phyloP scores from a whole-genome alignment of 2,113 vertebrate species.

The Hypanus sabinus region DNA sequence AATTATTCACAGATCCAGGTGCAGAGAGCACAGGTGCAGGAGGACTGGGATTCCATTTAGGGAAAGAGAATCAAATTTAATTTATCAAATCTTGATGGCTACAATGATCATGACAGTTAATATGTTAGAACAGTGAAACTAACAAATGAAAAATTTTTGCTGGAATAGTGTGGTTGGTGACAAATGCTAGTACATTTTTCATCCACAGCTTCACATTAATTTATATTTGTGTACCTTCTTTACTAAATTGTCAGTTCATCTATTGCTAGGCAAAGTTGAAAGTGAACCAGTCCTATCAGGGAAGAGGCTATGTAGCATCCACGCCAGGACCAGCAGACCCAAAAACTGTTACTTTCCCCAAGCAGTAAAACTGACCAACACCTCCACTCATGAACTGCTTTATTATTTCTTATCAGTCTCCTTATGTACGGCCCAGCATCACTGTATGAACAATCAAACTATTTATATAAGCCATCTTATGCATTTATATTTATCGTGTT shows the following conservation, averaged over 20 bases:
- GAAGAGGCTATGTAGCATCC: no score
- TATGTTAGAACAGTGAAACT: not conserved
- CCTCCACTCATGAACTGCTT: no score
- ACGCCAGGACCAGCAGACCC: no score
- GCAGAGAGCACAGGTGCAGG: not conserved
- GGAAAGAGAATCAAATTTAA: not conserved
- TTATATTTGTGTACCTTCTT: not conserved
- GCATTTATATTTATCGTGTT: no score
- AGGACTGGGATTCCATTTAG: not conserved
- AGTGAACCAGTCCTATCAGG: not conserved
- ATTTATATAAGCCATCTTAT: no score
- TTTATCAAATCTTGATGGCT: not conserved
- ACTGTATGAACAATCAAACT: no score
- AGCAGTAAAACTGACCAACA: no score
- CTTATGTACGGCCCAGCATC: no score
- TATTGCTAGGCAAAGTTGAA: not conserved
- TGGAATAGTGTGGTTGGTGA: not conserved
- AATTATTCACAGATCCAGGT: constrained; percentile 1
- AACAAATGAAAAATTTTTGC: not conserved
- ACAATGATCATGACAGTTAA: not conserved
- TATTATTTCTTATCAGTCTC: no score
- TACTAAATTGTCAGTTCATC: not conserved
- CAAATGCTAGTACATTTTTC: not conserved
- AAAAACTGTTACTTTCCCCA: no score
- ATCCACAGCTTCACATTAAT: not conserved